These are phyloP conservation scores for Cottus gobio DNA, from an alignment of 2,113 vertebrate species.

Conservation along the genomic window DNA sequence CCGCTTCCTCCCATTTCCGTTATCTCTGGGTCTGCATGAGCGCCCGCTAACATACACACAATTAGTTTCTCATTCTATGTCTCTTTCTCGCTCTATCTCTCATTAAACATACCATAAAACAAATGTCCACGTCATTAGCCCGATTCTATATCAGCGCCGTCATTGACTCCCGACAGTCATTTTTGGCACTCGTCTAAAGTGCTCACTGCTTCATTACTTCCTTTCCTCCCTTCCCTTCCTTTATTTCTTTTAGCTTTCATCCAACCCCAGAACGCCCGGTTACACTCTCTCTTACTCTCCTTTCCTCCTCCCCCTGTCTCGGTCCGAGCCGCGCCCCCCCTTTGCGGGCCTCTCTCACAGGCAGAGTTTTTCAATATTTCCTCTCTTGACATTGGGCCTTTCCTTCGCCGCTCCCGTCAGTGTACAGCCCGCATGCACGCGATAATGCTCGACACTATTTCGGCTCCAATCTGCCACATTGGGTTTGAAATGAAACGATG, in stretches of 20 bases:
- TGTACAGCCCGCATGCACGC: constrained; percentile 1
- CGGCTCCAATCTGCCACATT: background rate
- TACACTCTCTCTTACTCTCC: constrained; percentile 11
- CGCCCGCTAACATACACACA: constrained; percentile 49
- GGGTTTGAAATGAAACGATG: constrained; percentile 12
- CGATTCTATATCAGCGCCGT: constrained; percentile 39
- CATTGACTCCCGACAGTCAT: constrained; percentile 53
- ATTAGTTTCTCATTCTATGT: constrained; percentile 46
- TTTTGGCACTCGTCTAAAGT: constrained; percentile 55
- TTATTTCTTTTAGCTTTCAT: constrained; percentile 38
- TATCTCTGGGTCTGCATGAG: constrained; percentile 45
- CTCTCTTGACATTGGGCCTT: constrained; percentile 17
- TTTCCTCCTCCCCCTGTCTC: background rate
- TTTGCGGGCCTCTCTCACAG: constrained; percentile 24
- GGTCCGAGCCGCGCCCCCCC: background rate
- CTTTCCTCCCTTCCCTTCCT: constrained; percentile 36
- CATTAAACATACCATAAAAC: constrained; percentile 70
- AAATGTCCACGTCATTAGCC: constrained; percentile 64
- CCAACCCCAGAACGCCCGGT: constrained; percentile 1
- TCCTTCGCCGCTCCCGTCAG: constrained; percentile 8
- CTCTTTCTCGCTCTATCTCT: constrained; percentile 45
- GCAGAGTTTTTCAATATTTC: background rate
- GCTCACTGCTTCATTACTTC: constrained; percentile 65
- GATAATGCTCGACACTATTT: background rate
- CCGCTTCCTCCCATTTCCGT: constrained; percentile 30